Conservation (phyloP, 2,113 vertebrate species). For the Tragelaphus strepsiceros region DNA sequence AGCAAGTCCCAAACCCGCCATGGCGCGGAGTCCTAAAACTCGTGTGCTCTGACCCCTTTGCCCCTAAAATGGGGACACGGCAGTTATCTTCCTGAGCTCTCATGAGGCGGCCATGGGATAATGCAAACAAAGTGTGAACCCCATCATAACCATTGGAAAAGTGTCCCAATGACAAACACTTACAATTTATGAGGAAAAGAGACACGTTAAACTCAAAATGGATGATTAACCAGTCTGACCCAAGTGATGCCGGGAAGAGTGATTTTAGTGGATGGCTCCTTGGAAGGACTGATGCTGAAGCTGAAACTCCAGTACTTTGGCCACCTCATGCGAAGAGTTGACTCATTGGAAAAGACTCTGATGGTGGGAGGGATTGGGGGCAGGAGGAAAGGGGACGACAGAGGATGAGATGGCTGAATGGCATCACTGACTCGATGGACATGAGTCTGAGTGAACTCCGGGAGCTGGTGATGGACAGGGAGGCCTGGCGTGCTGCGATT, state of each 20-base stretch:
- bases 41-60: not conserved
- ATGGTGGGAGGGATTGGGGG: too few relatives aligned
- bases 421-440: too few relatives aligned
- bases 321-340: too few relatives aligned
- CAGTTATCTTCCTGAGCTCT: not conserved
- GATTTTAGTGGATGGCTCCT: not conserved
- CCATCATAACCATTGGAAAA: not conserved
- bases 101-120: not conserved
- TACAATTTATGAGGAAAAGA: not conserved
- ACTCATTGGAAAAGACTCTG: too few relatives aligned
- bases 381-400: too few relatives aligned
- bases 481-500: too few relatives aligned
- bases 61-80: not conserved
- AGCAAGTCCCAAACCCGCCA: not conserved
- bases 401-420: too few relatives aligned
- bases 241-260: not conserved
- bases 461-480: too few relatives aligned
- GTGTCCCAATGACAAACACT: not conserved
- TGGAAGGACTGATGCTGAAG: too few relatives aligned
- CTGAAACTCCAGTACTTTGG: too few relatives aligned
- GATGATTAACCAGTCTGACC: not conserved
- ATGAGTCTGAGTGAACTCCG: too few relatives aligned
- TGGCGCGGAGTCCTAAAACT: rapidly evolving
- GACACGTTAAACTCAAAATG: not conserved
- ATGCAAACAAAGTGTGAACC: not conserved